Evolutionary conservation across 1,140 invertebrate genomes (phyloP).

Genomic region (Callitettix versicolor): DNA sequence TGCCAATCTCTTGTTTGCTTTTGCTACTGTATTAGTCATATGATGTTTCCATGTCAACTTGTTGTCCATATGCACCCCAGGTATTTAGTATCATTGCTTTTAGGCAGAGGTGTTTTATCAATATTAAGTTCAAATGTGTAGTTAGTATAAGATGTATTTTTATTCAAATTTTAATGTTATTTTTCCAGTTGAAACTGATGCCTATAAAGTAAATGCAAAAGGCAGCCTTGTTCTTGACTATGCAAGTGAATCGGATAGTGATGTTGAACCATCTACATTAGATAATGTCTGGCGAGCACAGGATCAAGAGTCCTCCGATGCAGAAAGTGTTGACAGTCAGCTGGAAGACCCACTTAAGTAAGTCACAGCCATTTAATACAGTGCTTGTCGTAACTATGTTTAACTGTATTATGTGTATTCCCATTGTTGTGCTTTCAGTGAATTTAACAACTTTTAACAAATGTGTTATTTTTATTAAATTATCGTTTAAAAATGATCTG

Average conservation of each 20-base stretch:
- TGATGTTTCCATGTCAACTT: too few relatives aligned
- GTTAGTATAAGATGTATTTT: not conserved
- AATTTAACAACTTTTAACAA: slow-evolving; percentile 26
- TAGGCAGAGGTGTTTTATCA: too few relatives aligned
- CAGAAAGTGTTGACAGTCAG: slow-evolving; percentile 64
- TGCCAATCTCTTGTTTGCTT: too few relatives aligned
- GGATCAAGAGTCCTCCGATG: slow-evolving; percentile 57
- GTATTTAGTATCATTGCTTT: too few relatives aligned
- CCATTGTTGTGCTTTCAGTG: too few relatives aligned
- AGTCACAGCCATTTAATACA: slow-evolving; percentile 28
- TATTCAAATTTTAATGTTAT: not conserved
- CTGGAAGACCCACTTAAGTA: slow-evolving; percentile 69
- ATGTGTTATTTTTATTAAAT: too few relatives aligned
- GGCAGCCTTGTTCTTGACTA: slow-evolving; percentile 53
- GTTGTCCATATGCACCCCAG: too few relatives aligned
- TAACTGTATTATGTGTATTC: slow-evolving; percentile 3
- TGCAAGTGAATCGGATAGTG: slow-evolving; percentile 62
- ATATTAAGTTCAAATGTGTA: too few relatives aligned
- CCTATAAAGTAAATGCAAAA: slow-evolving; percentile 40
- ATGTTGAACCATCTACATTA: slow-evolving; percentile 50
- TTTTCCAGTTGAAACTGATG: slow-evolving; percentile 45
- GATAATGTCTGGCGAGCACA: slow-evolving; percentile 51
- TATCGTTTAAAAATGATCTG: too few relatives aligned
- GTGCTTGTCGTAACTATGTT: slow-evolving; percentile 6
- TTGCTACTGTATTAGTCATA: too few relatives aligned